Base-by-base conservation (phyloP, 1,140 invertebrate genomes). In the Harlomillsia oculata region DNA sequence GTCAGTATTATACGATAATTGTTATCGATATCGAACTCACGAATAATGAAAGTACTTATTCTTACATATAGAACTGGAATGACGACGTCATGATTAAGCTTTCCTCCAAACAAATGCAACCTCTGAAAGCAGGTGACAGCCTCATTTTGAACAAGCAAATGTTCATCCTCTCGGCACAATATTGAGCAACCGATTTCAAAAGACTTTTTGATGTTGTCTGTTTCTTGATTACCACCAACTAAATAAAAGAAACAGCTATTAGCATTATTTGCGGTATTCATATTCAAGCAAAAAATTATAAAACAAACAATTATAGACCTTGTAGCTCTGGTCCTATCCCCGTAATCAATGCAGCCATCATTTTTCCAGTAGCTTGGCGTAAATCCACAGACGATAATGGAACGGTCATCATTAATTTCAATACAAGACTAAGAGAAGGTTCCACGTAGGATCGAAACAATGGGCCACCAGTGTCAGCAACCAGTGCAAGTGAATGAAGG, bases 391-490 rank as follows among this genome's bases (percentile, higher is more conserved):
- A 81, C 43, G 87, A 85, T 29, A 90, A 84, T 13, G 93, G 87
- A 11, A 95, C 88, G 53, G 81, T 84, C 29, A 98, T 76, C 32
- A 98, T 74, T 39, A 98, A 75, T 68, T 93, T 93, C 21, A 99
- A 72, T 23, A 89, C 82, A 21, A 97, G 76, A 1, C 85, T 87
- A 23, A 99, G 73, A 0, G 89, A 88, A 1, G 91, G 90, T 69
- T 99, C 95, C 11, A 98, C 92, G 73, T 97, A 98, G 14, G 87
- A 82, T 21, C 94, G 78, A 74, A 98, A 99, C 92, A 98, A 97
- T 25, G 94, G 95, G 1, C 95, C 95, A 21, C 94, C 94, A 6
- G 93, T 96, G 71, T 98, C 94, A 23, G 93, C 93, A 56, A 99
- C 93, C 55, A 98, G 77, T 8, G 90, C 86, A 29, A 99, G 71